Base-by-base conservation (phyloP, 2,888 invertebrate genomes). In the Zygaena filipendulae region DNA sequence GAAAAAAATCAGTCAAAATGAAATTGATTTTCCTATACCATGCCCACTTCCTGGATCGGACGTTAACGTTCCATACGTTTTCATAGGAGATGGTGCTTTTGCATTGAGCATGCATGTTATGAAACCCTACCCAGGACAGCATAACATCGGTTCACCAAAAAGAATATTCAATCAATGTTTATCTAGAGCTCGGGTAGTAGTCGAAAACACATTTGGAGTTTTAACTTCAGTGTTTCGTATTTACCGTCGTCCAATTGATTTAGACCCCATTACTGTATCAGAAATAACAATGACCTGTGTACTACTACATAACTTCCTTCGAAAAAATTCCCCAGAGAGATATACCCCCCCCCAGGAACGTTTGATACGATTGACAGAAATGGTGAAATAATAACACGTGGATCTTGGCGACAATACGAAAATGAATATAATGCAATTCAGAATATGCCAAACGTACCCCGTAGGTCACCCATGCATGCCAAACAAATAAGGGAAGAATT, bases 151-250 rank as follows among this genome's bases (percentile, higher is more conserved):
- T 24, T 13, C 30, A 10, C 30, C 28, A 23, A 21, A 39, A 32
- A 19, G 35, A 10, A 25, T 23, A 22, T 40, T 22, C 10, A 16
- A 31, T 21, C 5, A 28, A 18, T 13, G 28, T 14, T 11, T 32
- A 12, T 36, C 30, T 9, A 21, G 24, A 8, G 21, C 33, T 18
- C 33, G 42, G 1, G 37, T 42, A 11, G 36, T 42, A 6, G 42
- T 47, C 8, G 43, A 47, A 39, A 43, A 43, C 21, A 31, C 31
- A 8, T 39, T 42, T 25, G 40, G 40, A 6, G 39, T 43, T 13
- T 4, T 43, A 13, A 13, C 33, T 3, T 25, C 35, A 24, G 31
- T 18, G 30, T 43, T 43, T 29, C 25, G 38, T 34, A 28, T 43
- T 9, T 39, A 39, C 25, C 11, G 32, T 23, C 33, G 30, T 29